Evolutionary conservation across 2,888 invertebrate species (phyloP), one percentile per base, ranked within the genome.

Genomic region (Helicoverpa assulta): DNA sequence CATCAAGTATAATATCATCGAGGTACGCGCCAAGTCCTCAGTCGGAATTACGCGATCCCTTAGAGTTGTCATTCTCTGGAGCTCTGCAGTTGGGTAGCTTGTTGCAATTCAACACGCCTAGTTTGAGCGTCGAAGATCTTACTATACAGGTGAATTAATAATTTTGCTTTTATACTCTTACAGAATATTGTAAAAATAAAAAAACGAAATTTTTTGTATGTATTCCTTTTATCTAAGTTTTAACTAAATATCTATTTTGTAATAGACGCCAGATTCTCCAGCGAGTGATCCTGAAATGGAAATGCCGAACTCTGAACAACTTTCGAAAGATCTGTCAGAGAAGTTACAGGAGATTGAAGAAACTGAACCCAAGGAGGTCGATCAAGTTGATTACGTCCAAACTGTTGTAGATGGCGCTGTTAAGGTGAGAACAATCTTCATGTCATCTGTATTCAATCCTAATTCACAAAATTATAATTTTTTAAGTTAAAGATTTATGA

Each of bases 71-170:
- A 2, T 93, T 96, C 81, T 90, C 89, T 0, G 95, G 95, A n/a
- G 93, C 94, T 0, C 74, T 96, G 47, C 93, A 92, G 57, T 85
- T 95, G 0, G 95, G 94, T 14, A 94, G 93, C 56, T 57, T 94
- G 62, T 73, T 93, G 50, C 92, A 92, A 58, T 82, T 94, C 14
- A 86, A 90, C 66, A 94, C 95, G 0, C 94, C 94, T 0, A 92
- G 93, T 47, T 85, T 93, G 58, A 95, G 96, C 56, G 92, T 94
- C 0, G 96, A 96, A 56, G 96, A 96, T 64, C 85, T 96, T 0
- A 89, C 90, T 57, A 92, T 94, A 84, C 93, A 94, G 91, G 96
- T 89, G 5, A 21, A 10, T 70, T 14, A 4, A 10, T 40, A 14
- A 40, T 40, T 40, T 16, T 16, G 19, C 3, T 53, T 18, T n/a